These are phyloP conservation scores for Harmothoe impar DNA, from an alignment of 2,888 invertebrate species.

Conservation along the genomic window DNA sequence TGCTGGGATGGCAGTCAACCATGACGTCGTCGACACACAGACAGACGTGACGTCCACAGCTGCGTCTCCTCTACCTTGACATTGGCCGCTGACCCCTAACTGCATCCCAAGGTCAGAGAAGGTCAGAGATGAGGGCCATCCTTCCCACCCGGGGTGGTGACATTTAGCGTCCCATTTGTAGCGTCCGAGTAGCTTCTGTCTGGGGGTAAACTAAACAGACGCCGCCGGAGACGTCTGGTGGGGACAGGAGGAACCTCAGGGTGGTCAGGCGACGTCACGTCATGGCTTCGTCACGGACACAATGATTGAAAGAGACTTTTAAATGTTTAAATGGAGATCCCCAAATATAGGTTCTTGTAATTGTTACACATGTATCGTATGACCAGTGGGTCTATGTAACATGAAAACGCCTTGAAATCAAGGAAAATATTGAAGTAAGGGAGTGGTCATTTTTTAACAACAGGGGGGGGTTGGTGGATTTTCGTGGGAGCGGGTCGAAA, in stretches of 20 bases:
- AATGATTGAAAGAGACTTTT: no score
- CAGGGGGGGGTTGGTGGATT: no score
- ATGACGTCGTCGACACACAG: neutral
- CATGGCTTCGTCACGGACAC: no score
- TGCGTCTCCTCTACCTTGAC: slow-evolving; percentile 37
- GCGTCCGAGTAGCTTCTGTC: neutral
- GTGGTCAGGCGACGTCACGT: no score
- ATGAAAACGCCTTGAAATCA: no score
- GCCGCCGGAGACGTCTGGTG: neutral
- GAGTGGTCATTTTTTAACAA: no score
- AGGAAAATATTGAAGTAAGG: no score
- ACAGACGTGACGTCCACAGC: neutral
- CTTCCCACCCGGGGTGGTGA: slow-evolving; percentile 8
- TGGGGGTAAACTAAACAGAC: neutral
- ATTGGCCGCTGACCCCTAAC: slow-evolving; percentile 10
- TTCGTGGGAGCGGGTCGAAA: no score
- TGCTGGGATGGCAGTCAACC: neutral
- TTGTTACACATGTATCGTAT: no score
- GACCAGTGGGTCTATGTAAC: no score
- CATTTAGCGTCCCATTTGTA: slow-evolving; percentile 32
- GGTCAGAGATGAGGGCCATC: slow-evolving; percentile 13
- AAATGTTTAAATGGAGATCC: no score
- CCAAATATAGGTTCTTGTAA: no score
- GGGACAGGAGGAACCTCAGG: neutral
- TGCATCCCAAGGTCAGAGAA: neutral